A percentile compares a stretch with the other conserved stretches of the same genome.
Conservation (phyloP, 64 coral and sea anemone species). For the Trachythela sp. region DNA sequence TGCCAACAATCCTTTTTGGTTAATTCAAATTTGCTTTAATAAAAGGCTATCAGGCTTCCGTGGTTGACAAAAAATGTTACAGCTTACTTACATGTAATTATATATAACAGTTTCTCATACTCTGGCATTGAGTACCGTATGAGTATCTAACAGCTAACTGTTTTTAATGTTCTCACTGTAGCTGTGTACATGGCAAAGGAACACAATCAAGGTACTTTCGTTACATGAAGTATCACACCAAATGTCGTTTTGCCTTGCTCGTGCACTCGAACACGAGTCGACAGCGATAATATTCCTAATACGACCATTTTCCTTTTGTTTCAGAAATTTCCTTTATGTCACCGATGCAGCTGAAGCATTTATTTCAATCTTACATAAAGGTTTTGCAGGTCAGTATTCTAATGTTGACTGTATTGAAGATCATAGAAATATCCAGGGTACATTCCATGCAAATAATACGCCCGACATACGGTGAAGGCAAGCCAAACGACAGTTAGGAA, state of each 20-base stretch:
- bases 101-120: background rate
- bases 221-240: background rate
- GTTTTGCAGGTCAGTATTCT: conserved; percentile 28
- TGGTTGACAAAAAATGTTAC: no score
- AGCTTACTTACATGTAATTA: no score
- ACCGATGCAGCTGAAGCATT: conserved; percentile 51
- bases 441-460: no score
- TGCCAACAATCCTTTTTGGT: no score
- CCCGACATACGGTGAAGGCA: no score
- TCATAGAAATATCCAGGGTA: no score
- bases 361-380: conserved; percentile 38
- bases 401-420: no score
- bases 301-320: background rate
- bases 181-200: conserved; percentile 2
- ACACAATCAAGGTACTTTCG: background rate
- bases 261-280: no score
- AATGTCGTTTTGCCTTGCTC: background rate
- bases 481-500: no score
- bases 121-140: background rate
- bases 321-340: conserved; percentile 46
- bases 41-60: no score
- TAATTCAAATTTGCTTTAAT: no score
- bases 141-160: background rate
- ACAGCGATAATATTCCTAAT: background rate
- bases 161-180: background rate